phyloP scores from a whole-genome alignment of 2,797 vertebrate species.

The Poeciliopsis gracilis region DNA sequence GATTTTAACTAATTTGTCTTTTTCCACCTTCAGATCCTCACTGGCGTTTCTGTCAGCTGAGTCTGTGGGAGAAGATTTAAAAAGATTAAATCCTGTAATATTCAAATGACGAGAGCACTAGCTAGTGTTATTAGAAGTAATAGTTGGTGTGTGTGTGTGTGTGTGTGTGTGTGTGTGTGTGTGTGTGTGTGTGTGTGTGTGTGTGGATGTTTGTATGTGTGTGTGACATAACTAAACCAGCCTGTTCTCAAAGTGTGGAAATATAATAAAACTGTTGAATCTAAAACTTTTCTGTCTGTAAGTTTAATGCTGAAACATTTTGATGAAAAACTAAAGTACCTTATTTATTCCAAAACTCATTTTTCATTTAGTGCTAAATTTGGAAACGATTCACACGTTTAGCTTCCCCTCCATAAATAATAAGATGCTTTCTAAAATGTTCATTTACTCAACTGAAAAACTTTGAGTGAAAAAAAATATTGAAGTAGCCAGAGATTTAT shows the following conservation, averaged over 20 bases:
- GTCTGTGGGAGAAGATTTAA: slow-evolving; percentile 24
- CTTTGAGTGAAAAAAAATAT: too few species aligned
- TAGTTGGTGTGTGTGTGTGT: slow-evolving; percentile 38
- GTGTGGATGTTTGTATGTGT: slow-evolving; percentile 30
- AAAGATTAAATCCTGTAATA: slow-evolving; percentile 33
- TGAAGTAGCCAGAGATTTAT: too few species aligned
- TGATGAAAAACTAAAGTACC: too few species aligned
- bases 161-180: slow-evolving; percentile 40
- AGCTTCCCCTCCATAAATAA: background rate
- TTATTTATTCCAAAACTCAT: background rate
- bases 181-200: slow-evolving; percentile 51
- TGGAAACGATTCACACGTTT: background rate
- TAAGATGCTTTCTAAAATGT: background rate
- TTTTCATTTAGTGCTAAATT: background rate
- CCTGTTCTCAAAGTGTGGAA: slow-evolving; percentile 75
- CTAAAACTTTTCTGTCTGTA: background rate
- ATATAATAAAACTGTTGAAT: slow-evolving; percentile 69
- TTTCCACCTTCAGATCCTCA: slow-evolving; percentile 39
- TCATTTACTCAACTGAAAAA: background rate
- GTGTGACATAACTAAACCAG: slow-evolving; percentile 73
- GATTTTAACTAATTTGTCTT: slow-evolving; percentile 1
- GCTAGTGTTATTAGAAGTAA: slow-evolving; percentile 56
- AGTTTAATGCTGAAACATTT: background rate
- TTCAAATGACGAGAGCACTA: slow-evolving; percentile 38
- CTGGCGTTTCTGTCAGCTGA: slow-evolving; percentile 40